A percentile compares a stretch with the other conserved stretches of the same genome.
These are phyloP conservation scores for Centruroides vittatus DNA, from an alignment of 1,140 invertebrate genomes.

Conservation along the genomic window DNA sequence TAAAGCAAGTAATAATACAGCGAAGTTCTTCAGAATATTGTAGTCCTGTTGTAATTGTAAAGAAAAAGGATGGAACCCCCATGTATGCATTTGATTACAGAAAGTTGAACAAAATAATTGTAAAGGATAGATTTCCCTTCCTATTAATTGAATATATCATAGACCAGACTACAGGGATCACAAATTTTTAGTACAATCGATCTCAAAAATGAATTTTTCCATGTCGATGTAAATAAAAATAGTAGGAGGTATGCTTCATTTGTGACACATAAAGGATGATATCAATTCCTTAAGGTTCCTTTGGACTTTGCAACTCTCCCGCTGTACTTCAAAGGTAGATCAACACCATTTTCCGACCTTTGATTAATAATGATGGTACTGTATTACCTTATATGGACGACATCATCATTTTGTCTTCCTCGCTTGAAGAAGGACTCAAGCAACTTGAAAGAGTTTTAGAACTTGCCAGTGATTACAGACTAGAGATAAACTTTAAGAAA, in stretches of 20 bases:
- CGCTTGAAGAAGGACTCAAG: background rate
- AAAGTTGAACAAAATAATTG: conserved; percentile 4
- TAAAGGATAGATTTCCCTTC: conserved; percentile 2
- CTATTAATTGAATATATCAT: conserved; percentile 2
- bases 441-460: background rate
- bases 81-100: conserved; percentile 16
- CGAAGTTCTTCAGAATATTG: too few species aligned
- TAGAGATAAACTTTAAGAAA: conserved; percentile 3
- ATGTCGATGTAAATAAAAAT: conserved; percentile 4
- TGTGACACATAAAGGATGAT: conserved; percentile 5
- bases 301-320: conserved; percentile 9
- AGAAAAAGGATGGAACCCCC: conserved; percentile 14
- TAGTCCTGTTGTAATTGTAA: conserved; percentile 9
- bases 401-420: background rate
- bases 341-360: background rate
- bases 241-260: conserved; percentile 8
- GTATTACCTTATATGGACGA: conserved; percentile 2
- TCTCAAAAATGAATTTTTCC: conserved; percentile 8
- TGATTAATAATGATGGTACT: background rate
- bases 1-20: too few species aligned
- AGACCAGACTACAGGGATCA: background rate
- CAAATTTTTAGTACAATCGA: conserved; percentile 7
- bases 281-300: conserved; percentile 1
- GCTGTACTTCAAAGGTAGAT: conserved; percentile 12
- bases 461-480: background rate